A percentile compares a stretch with the other conserved stretches of the same genome.
Conservation (phyloP, 2,113 vertebrate species). For the Sciurus niger region DNA sequence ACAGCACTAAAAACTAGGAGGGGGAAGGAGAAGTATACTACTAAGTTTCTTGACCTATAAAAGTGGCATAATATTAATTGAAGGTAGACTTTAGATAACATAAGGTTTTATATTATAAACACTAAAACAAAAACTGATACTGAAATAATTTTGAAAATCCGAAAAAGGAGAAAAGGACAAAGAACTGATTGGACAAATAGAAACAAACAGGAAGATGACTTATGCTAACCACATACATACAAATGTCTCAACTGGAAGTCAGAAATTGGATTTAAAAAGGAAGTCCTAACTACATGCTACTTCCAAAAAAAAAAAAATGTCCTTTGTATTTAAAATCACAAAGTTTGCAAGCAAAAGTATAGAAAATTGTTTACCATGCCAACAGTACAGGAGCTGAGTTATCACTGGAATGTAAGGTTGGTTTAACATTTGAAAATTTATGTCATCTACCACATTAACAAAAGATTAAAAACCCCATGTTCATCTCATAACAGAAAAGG, state of each 20-base stretch:
- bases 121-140: background rate
- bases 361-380: background rate
- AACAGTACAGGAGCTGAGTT: background rate
- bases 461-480: background rate
- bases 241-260: background rate
- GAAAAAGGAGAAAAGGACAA: background rate
- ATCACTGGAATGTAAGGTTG: background rate
- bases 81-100: background rate
- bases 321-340: background rate
- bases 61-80: background rate
- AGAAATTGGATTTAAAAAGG: background rate
- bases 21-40: background rate
- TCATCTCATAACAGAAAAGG: background rate
- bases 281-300: background rate
- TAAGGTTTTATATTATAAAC: background rate
- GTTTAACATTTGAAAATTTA: conserved; percentile 17
- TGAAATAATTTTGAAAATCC: background rate
- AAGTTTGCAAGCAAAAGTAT: conserved; percentile 4
- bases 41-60: background rate
- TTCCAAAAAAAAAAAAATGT: background rate
- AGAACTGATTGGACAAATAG: background rate
- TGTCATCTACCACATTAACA: background rate
- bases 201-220: background rate
- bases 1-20: background rate
- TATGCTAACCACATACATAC: conserved; percentile 24